Evolutionary conservation across 2,797 vertebrate genomes (phyloP).

Genomic region (Rhabdophis nuchalis): DNA sequence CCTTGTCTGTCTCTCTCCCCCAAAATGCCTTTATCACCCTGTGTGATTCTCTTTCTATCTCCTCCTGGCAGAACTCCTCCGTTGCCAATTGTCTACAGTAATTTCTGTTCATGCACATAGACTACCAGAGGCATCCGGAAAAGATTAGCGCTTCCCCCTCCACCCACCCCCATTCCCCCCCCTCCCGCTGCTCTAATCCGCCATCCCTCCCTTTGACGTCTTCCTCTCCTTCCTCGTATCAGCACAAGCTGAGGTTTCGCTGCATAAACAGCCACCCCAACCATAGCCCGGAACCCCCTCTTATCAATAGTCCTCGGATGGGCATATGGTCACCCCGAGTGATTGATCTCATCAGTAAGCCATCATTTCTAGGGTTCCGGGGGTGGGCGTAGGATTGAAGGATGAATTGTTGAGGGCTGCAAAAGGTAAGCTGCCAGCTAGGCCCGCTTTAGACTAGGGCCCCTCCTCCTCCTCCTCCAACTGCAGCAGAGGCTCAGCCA

Average conservation of each 20-base stretch:
- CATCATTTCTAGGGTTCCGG: background rate
- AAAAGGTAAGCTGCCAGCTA: background rate
- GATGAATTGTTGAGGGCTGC: background rate
- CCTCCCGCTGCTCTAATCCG: background rate
- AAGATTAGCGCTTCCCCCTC: slow-evolving; percentile 9
- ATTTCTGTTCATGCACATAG: slow-evolving; percentile 17
- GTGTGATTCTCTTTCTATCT: background rate
- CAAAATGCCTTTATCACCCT: background rate
- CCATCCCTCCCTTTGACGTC: slow-evolving; percentile 27
- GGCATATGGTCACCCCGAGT: background rate
- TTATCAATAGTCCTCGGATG: background rate
- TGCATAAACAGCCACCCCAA: slow-evolving; percentile 1
- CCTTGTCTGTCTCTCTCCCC: background rate
- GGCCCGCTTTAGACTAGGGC: background rate
- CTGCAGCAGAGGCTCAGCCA: background rate
- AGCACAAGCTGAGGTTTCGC: background rate
- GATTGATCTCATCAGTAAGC: background rate
- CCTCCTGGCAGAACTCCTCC: background rate
- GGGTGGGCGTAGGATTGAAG: background rate
- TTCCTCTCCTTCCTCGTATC: slow-evolving; percentile 19
- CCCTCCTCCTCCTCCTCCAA: background rate
- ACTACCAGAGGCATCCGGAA: slow-evolving; percentile 11
- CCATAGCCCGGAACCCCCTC: background rate
- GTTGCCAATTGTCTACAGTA: background rate
- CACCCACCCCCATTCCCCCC: background rate